A percentile compares a stretch with the other conserved stretches of the same genome.
Conservation (phyloP, 92 coral and sea anemone species). For the Metridium senile region DNA sequence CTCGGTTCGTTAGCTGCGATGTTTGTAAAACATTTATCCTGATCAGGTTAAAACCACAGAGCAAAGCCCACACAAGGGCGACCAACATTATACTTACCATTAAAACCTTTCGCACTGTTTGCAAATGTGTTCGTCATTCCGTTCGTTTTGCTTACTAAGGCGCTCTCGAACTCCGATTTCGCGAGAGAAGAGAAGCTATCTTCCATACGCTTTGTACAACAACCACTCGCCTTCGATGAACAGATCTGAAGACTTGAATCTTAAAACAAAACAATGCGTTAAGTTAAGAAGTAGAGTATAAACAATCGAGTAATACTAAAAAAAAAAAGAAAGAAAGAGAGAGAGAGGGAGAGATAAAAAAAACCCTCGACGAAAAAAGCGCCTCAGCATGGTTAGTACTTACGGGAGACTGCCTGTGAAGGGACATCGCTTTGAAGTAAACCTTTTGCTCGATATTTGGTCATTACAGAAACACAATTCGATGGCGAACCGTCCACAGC, state of each 20-base stretch:
- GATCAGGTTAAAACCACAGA: conserved; percentile 39
- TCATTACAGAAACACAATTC: conserved; percentile 60
- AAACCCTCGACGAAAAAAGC: conserved; percentile 45
- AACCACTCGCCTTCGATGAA: conserved; percentile 48
- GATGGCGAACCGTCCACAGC: conserved; percentile 23
- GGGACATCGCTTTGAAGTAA: conserved; percentile 62
- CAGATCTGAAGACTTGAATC: conserved; percentile 65
- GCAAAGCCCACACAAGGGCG: neutral
- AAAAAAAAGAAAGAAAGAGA: neutral
- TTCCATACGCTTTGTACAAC: conserved; percentile 69
- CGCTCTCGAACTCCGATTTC: conserved; percentile 39
- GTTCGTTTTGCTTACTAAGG: conserved; percentile 42
- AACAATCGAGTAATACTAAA: neutral
- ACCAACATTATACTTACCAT: conserved; percentile 43
- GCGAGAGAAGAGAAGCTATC: conserved; percentile 57
- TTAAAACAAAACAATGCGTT: neutral
- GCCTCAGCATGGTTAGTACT: conserved; percentile 33
- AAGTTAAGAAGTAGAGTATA: neutral
- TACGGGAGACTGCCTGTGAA: conserved; percentile 49
- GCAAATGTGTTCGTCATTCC: conserved; percentile 38
- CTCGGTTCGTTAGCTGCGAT: conserved; percentile 32
- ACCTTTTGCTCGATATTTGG: conserved; percentile 50
- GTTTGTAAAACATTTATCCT: conserved; percentile 22
- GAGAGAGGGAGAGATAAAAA: conserved; percentile 12
- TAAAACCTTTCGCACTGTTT: conserved; percentile 52